Percentiles rank a stretch among this genome's conserved stretches.
Conservation (phyloP, 2,797 vertebrate species). For the Danio aesculapii region DNA sequence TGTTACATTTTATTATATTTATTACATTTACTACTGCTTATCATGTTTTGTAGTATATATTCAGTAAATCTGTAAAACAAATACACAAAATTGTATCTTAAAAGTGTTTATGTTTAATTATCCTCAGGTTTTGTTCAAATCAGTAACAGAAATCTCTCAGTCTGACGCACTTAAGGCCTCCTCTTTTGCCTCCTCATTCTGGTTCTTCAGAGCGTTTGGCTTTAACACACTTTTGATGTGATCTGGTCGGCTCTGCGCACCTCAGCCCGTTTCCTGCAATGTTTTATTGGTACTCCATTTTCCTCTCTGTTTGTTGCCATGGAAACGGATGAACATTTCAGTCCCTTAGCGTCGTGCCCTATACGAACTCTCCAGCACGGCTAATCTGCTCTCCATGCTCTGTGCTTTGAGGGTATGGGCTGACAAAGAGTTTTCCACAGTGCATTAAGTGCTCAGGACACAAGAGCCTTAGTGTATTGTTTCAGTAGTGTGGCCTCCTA, state of each 20-base stretch:
- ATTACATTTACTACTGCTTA: too few relatives aligned
- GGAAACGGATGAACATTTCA: conserved; percentile 58
- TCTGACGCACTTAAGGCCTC: not conserved
- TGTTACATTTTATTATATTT: too few relatives aligned
- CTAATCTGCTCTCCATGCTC: conserved; percentile 47
- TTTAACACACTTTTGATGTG: conserved; percentile 39
- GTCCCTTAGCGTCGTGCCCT: conserved; percentile 35
- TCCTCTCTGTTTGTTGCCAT: conserved; percentile 60
- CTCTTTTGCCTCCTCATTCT: conserved; percentile 17
- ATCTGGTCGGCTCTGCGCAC: conserved; percentile 27
- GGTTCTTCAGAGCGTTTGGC: conserved; percentile 16
- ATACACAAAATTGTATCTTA: not conserved
- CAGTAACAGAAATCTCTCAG: not conserved
- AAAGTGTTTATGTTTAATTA: not conserved
- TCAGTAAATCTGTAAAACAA: too few relatives aligned
- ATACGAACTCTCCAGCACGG: conserved; percentile 9
- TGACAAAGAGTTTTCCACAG: conserved; percentile 33
- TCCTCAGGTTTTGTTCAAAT: not conserved
- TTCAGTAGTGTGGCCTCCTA: conserved; percentile 4
- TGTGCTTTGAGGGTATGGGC: conserved; percentile 12
- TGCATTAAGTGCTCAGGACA: conserved; percentile 13
- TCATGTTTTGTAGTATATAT: too few relatives aligned
- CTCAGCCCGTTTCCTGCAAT: conserved; percentile 17
- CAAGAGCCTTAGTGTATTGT: conserved; percentile 28
- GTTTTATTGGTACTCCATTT: conserved; percentile 50